Conservation (phyloP, 2,888 invertebrate species). For the Embidobia sp. region DNA sequence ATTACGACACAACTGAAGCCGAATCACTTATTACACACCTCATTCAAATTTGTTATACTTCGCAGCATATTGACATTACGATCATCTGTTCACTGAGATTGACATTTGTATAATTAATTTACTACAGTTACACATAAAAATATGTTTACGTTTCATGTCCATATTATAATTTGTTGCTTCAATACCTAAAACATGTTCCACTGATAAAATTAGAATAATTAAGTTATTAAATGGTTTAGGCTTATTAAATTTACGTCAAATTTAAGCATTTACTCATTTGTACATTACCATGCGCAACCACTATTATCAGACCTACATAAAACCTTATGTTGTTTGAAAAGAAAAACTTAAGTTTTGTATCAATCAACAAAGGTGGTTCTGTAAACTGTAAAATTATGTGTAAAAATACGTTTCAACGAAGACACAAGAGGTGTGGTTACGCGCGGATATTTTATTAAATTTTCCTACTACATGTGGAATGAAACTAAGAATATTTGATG, state of each 20-base stretch:
- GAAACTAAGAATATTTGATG: slow-evolving; percentile 23
- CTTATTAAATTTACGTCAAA: not conserved
- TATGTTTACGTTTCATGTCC: slow-evolving; percentile 12
- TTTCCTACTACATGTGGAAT: slow-evolving; percentile 43
- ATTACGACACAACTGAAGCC: not conserved
- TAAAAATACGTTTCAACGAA: slow-evolving; percentile 42
- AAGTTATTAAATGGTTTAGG: too few relatives aligned
- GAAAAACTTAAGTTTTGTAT: not conserved
- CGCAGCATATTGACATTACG: slow-evolving; percentile 17
- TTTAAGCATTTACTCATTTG: slow-evolving; percentile 24
- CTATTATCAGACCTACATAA: slow-evolving; percentile 20
- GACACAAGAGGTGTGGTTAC: slow-evolving; percentile 21
- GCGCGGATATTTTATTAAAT: slow-evolving; percentile 53
- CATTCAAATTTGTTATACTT: slow-evolving; percentile 12
- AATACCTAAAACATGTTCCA: slow-evolving; percentile 3
- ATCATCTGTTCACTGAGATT: slow-evolving; percentile 22
- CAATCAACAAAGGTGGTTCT: not conserved
- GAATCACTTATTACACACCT: not conserved
- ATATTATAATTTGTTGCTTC: slow-evolving; percentile 12
- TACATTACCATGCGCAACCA: slow-evolving; percentile 22
- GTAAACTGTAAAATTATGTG: slow-evolving; percentile 30
- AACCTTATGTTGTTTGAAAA: slow-evolving; percentile 19
- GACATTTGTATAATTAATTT: slow-evolving; percentile 35
- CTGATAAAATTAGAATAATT: slow-evolving; percentile 11
- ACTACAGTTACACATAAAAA: slow-evolving; percentile 15